Conservation (phyloP, 2,797 vertebrate genomes). For the Bradypodion pumilum region DNA sequence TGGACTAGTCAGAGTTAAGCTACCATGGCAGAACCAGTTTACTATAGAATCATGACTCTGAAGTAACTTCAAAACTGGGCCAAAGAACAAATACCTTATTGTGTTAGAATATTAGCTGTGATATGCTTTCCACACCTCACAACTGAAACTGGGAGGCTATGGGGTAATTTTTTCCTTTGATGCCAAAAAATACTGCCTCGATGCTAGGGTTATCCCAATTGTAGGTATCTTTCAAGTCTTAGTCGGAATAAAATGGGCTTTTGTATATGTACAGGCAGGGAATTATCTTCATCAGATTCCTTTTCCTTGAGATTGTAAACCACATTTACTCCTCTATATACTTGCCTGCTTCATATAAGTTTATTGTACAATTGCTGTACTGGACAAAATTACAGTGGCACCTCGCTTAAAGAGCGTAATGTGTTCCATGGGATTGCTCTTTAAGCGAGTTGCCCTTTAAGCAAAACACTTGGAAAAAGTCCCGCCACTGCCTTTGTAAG, state of each 20-base stretch:
- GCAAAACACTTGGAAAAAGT: too few relatives aligned
- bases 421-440: too few relatives aligned
- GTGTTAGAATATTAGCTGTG: not conserved
- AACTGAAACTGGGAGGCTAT: not conserved
- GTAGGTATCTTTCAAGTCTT: not conserved
- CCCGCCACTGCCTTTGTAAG: too few relatives aligned
- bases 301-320: not conserved
- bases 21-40: not conserved
- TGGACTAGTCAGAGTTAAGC: not conserved
- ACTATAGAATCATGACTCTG: not conserved
- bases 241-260: not conserved
- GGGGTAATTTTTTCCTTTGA: not conserved
- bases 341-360: not conserved
- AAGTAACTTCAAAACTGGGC: not conserved
- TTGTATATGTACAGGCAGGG: not conserved
- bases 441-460: too few relatives aligned
- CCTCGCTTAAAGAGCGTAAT: too few relatives aligned
- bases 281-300: not conserved
- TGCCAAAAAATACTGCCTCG: not conserved
- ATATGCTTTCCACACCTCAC: not conserved
- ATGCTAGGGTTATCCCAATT: not conserved
- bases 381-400: too few relatives aligned
- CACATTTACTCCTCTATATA: not conserved
- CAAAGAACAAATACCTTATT: not conserved
- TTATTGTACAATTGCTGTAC: not conserved